Evolutionary conservation across 2,797 vertebrate genomes (phyloP).

Genomic region (Alfaro cultratus): DNA sequence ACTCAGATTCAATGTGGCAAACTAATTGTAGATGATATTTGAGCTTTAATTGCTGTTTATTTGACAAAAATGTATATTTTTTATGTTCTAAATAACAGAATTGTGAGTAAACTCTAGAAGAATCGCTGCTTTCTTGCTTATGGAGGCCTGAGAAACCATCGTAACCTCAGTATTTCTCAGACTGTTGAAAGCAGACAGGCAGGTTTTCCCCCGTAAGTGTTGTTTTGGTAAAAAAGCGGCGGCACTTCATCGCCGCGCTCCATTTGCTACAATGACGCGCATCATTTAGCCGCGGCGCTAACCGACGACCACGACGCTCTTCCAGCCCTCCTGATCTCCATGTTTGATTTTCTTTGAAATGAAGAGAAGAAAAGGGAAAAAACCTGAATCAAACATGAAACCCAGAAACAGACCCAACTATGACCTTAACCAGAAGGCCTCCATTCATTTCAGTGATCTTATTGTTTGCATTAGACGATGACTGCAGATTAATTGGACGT

Average conservation of each 20-base stretch:
- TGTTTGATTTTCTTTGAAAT: slow-evolving; percentile 1
- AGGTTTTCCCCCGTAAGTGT: slow-evolving; percentile 44
- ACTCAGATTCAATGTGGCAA: not conserved
- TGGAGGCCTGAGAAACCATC: not conserved
- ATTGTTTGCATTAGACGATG: not conserved
- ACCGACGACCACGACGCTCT: slow-evolving; percentile 36
- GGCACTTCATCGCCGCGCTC: slow-evolving; percentile 68
- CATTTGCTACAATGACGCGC: slow-evolving; percentile 78
- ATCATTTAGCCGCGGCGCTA: slow-evolving; percentile 56
- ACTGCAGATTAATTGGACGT: not conserved
- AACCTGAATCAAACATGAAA: slow-evolving; percentile 20
- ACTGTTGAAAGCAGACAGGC: slow-evolving; percentile 38
- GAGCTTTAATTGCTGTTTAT: not conserved
- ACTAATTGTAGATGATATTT: not conserved
- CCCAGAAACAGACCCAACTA: slow-evolving; percentile 44
- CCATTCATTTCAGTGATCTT: not conserved
- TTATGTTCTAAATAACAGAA: not conserved
- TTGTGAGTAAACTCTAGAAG: not conserved
- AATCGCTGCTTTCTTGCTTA: not conserved
- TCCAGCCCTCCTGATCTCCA: slow-evolving; percentile 36
- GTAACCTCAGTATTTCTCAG: not conserved
- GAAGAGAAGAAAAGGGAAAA: slow-evolving; percentile 4
- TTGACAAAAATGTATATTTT: not conserved
- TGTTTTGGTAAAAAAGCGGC: slow-evolving; percentile 57
- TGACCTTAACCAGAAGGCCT: slow-evolving; percentile 15